A percentile compares a stretch with the other conserved stretches of the same genome.
Conservation (phyloP, 2,113 vertebrate species). For the Gopherus evgoodei region DNA sequence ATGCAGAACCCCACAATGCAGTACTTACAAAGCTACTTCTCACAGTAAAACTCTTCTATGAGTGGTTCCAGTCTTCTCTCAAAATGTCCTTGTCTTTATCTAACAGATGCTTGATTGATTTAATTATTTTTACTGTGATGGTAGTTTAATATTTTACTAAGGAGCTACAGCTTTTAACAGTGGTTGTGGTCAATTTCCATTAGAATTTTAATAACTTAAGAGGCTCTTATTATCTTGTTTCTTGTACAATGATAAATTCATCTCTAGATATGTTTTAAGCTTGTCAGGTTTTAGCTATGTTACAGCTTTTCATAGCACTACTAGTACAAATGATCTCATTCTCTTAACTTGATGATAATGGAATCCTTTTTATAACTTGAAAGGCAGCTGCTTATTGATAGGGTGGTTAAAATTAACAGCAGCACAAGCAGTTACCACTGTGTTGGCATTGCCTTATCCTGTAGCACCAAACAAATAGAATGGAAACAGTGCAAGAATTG, state of each 20-base stretch:
- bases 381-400: slow-evolving; percentile 81
- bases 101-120: background rate
- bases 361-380: slow-evolving; percentile 78
- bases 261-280: slow-evolving; percentile 19
- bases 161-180: background rate
- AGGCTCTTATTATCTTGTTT: background rate
- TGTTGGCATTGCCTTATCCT: slow-evolving; percentile 68
- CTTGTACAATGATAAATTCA: background rate
- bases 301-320: slow-evolving; percentile 74
- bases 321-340: slow-evolving; percentile 80
- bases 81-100: background rate
- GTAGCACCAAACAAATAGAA: slow-evolving; percentile 47
- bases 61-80: background rate
- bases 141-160: background rate
- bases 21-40: background rate
- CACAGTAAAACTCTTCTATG: background rate
- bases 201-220: background rate
- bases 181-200: background rate
- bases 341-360: slow-evolving; percentile 75
- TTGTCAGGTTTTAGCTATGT: slow-evolving; percentile 61
- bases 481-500: slow-evolving; percentile 1
- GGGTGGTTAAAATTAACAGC: slow-evolving; percentile 82
- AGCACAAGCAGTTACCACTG: slow-evolving; percentile 45
- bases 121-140: background rate
- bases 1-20: background rate